Evolutionary conservation across 1,140 invertebrate species (phyloP).

Genomic region (Drosophila leontia): DNA sequence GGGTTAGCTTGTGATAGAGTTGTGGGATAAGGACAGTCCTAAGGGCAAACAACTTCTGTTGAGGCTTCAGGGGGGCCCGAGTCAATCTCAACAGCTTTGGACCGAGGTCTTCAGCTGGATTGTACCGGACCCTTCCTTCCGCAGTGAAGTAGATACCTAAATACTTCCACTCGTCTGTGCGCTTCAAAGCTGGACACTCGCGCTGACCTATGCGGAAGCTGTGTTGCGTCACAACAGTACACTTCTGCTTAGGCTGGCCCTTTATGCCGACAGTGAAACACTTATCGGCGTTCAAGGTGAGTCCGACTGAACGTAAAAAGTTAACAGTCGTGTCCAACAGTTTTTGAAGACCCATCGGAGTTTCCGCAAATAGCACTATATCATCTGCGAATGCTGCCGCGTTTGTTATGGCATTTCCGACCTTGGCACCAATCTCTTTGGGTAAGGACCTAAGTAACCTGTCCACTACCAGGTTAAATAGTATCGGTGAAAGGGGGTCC

Average conservation of each 20-base stretch:
- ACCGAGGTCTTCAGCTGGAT: constrained; percentile 4
- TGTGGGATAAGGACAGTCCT: constrained; percentile 11
- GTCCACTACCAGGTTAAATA: not conserved
- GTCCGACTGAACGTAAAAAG: too few relatives aligned
- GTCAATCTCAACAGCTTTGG: constrained; percentile 9
- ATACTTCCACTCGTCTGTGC: constrained; percentile 13
- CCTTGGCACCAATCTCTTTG: constrained; percentile 1
- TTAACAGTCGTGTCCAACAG: not conserved
- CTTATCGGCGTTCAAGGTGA: not conserved
- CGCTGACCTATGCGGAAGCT: too few relatives aligned
- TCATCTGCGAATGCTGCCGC: constrained; percentile 9
- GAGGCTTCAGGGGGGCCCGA: constrained; percentile 1
- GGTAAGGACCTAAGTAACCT: constrained; percentile 5
- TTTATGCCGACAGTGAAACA: constrained; percentile 28
- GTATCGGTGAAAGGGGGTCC: not conserved
- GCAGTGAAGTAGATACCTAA: not conserved
- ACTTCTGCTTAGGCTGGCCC: constrained; percentile 25
- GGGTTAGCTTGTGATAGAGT: constrained; percentile 3
- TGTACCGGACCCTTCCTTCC: constrained; percentile 2
- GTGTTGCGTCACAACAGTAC: not conserved
- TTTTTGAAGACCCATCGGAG: constrained; percentile 5
- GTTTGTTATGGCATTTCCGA: constrained; percentile 3
- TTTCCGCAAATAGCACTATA: constrained; percentile 16
- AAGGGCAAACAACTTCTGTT: constrained; percentile 14
- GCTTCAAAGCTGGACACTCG: too few relatives aligned